phyloP scores from a whole-genome alignment of 2,888 invertebrate genomes.

The Hypselothyrea guttata region DNA sequence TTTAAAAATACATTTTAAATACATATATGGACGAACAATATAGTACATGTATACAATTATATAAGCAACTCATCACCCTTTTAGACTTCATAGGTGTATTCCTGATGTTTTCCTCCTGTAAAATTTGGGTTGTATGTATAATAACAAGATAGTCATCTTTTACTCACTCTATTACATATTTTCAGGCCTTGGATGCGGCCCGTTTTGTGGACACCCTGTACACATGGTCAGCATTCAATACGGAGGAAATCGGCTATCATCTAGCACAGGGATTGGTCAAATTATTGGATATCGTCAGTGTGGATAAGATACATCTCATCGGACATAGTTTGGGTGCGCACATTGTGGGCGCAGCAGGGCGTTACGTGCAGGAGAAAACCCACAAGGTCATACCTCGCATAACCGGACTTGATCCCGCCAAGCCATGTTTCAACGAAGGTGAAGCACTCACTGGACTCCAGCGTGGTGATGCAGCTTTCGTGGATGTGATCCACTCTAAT shows the following conservation, averaged over 20 bases:
- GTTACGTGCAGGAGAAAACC: conserved; percentile 67
- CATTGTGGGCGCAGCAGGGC: conserved; percentile 80
- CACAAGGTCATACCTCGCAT: conserved; percentile 73
- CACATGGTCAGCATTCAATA: conserved; percentile 81
- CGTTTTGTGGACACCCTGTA: conserved; percentile 79
- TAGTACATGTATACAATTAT: too few species aligned
- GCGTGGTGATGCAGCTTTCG: conserved; percentile 81
- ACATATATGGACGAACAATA: too few species aligned
- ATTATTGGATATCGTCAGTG: conserved; percentile 67
- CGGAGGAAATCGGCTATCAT: conserved; percentile 78
- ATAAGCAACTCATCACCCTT: too few species aligned
- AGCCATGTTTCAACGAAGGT: conserved; percentile 81
- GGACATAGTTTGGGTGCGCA: conserved; percentile 82
- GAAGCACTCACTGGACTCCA: conserved; percentile 75
- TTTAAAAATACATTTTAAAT: too few species aligned
- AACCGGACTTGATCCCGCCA: conserved; percentile 82
- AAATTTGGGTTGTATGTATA: too few species aligned
- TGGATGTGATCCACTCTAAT: conserved; percentile 81
- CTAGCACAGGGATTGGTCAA: conserved; percentile 74
- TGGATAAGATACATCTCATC: conserved; percentile 79
- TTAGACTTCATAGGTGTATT: background rate
- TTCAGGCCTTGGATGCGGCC: conserved; percentile 79
- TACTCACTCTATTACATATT: background rate
- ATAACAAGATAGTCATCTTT: too few species aligned
- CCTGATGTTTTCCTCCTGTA: too few species aligned